These are phyloP conservation scores for Drosophila carrolli DNA, from an alignment of 1,140 invertebrate genomes.

Conservation along the genomic window DNA sequence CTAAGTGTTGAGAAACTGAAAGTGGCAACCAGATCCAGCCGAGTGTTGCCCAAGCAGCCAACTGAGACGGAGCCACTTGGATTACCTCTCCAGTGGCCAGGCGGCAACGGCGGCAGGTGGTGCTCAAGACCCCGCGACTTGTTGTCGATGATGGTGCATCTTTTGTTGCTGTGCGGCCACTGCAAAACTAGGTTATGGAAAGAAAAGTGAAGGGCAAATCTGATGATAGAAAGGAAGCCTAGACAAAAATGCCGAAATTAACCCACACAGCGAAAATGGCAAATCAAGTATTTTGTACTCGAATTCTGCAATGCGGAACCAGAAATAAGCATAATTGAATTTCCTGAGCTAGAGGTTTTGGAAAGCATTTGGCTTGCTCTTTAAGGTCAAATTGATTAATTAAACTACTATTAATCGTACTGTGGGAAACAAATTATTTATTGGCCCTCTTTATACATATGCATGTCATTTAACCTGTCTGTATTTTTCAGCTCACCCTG, in stretches of 20 bases:
- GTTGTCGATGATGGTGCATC: constrained; percentile 75
- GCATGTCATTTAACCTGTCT: not conserved
- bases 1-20: constrained; percentile 61
- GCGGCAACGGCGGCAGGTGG: constrained; percentile 49
- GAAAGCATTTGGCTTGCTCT: not conserved
- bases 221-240: constrained; percentile 76
- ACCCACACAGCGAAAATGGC: constrained; percentile 20
- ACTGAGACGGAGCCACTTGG: constrained; percentile 77
- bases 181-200: constrained; percentile 83
- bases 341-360: not conserved
- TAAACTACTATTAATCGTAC: too few relatives aligned
- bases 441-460: too few relatives aligned
- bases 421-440: too few relatives aligned
- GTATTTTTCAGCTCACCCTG: constrained; percentile 63
- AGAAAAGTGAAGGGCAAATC: constrained; percentile 82
- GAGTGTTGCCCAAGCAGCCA: constrained; percentile 77
- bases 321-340: constrained; percentile 12
- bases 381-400: too few relatives aligned
- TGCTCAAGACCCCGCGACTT: constrained; percentile 46
- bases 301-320: constrained; percentile 17
- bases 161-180: constrained; percentile 51
- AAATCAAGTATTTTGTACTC: constrained; percentile 32
- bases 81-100: constrained; percentile 64
- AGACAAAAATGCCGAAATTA: constrained; percentile 45
- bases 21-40: constrained; percentile 36